phyloP scores from a whole-genome alignment of 2,888 invertebrate species.

The Lasioglossum vierecki region DNA sequence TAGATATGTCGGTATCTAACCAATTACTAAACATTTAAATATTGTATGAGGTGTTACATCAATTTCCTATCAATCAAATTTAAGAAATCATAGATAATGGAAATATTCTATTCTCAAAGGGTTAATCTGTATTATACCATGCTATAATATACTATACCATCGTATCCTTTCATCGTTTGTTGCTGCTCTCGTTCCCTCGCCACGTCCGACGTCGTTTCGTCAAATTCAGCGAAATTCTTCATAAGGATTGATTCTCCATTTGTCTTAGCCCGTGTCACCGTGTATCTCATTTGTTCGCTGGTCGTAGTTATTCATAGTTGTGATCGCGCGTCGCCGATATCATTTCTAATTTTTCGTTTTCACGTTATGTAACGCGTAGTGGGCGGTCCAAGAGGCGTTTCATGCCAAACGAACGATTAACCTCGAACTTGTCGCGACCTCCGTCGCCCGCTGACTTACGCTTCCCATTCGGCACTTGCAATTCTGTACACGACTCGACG shows the following conservation, averaged over 20 bases:
- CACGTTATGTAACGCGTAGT: slow-evolving; percentile 55
- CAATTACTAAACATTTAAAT: too few relatives aligned
- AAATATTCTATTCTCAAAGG: too few relatives aligned
- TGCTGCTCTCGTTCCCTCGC: too few relatives aligned
- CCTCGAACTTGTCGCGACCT: slow-evolving; percentile 73
- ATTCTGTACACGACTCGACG: slow-evolving; percentile 35
- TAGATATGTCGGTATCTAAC: too few relatives aligned
- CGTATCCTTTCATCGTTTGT: neutral
- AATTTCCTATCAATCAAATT: too few relatives aligned
- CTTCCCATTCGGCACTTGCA: slow-evolving; percentile 40
- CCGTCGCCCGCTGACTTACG: slow-evolving; percentile 50
- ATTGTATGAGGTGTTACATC: too few relatives aligned
- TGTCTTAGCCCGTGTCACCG: neutral
- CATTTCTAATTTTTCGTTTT: slow-evolving; percentile 28
- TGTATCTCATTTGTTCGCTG: neutral
- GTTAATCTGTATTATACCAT: too few relatives aligned
- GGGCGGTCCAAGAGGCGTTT: slow-evolving; percentile 55
- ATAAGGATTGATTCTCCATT: too few relatives aligned
- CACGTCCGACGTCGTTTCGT: neutral
- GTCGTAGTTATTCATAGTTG: neutral
- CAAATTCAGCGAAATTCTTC: neutral
- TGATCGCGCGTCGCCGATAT: slow-evolving; percentile 1
- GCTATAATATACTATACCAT: too few relatives aligned
- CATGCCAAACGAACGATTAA: slow-evolving; percentile 73
- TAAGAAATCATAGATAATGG: too few relatives aligned